Base-by-base conservation (phyloP, 2,888 invertebrate genomes). In the Tetragonula carbonaria region DNA sequence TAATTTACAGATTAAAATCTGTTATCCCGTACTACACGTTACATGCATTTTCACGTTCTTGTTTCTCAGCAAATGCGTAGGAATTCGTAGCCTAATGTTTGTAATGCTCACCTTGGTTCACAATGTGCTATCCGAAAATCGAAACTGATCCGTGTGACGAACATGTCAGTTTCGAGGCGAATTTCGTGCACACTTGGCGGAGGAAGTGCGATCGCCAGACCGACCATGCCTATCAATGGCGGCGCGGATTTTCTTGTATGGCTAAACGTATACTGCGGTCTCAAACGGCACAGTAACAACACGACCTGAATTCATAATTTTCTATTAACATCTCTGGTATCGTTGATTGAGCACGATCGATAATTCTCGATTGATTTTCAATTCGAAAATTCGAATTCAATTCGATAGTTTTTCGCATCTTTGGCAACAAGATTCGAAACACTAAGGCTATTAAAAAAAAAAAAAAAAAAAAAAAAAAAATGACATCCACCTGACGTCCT, bases 151-250 rank as follows among this genome's bases (percentile, higher is more conserved):
- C 99, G 96, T 84, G 98, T 99, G 92, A 99, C 99, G 95, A 99
- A 99, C 98, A 98, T 98, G 94, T 98, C 98, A 77, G 98, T 97
- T 95, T 99, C 99, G 91, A 99, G 96, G 91, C 99, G 96, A 91
- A 99, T 98, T 95, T 99, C 99, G 94, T 99, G 99, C 88, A 99
- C 98, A 87, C 98, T 99, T 18, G 99, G 99, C 18, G 99, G 99
- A 68, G 99, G 99, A 89, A 99, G 95, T 16, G 99, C 99, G 90
- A 99, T 99, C 89, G 99, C 99, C 91, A 99, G 94, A 6, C 98
- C 99, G 80, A 99, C 98, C 97, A 99, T 97, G 45, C 99, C 99
- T 91, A 99, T 95, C 53, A 98, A 95, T 13, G 98, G 97, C 21
- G 98, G 98, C 74, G 98, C 97, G 0, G 97, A 96, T 95, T 98